A percentile compares a stretch with the other conserved stretches of the same genome.
Evolutionary conservation across 2,113 vertebrate species (phyloP).

Genomic region (Taxidea taxus): DNA sequence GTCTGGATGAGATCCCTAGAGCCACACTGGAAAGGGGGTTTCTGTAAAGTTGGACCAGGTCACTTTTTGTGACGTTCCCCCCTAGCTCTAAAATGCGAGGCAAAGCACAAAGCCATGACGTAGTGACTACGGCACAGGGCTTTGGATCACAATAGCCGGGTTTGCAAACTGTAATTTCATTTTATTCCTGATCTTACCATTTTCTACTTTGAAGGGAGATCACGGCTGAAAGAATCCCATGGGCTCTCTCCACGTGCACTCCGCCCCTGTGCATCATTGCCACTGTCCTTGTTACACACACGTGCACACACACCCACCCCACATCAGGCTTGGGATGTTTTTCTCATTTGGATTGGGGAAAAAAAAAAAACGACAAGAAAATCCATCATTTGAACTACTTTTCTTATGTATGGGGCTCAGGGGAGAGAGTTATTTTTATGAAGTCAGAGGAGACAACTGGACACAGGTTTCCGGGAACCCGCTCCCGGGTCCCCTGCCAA

Average conservation of each 20-base stretch:
- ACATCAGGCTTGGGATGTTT: neutral
- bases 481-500: neutral
- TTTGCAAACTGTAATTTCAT: neutral
- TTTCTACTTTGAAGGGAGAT: neutral
- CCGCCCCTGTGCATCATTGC: neutral
- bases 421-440: neutral
- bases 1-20: neutral
- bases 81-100: neutral
- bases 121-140: fast-evolving
- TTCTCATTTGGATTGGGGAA: constrained; percentile 18
- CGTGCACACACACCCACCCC: neutral
- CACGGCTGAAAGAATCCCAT: fast-evolving
- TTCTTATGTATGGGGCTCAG: neutral
- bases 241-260: neutral
- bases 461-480: neutral
- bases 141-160: neutral
- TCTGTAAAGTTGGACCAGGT: neutral
- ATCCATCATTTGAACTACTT: neutral
- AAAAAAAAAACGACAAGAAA: neutral
- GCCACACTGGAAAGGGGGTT: neutral
- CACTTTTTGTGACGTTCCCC: neutral
- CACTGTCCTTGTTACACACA: neutral
- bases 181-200: neutral
- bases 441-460: neutral
- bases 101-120: neutral